Evolutionary conservation across 2,113 vertebrate genomes (phyloP), one percentile per base, ranked within the genome.

Genomic region (Anthoscopus minutus): DNA sequence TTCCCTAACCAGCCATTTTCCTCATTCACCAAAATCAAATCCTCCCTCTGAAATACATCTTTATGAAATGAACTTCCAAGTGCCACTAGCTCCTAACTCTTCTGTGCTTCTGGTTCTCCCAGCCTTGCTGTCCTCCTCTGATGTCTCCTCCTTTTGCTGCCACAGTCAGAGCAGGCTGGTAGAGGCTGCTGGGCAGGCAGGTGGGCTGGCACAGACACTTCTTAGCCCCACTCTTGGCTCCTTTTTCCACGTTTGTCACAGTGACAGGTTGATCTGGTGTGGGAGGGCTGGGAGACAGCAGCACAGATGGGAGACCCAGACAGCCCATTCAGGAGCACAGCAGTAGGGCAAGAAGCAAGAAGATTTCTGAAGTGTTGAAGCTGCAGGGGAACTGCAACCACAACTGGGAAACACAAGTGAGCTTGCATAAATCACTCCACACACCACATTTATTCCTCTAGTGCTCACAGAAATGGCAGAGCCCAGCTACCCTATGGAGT

Each of bases 361-460:
- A 56, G 65, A 84, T 95, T 95, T 90, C 90, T 92, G 90, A 80
- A 93, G 92, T 66, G 15, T 77, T 9, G 2, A 48, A 62, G 73
- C 90, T 67, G 86, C 86, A 86, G 88, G 93, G 65, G 48, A 91
- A 30, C 58, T 69, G 73, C 73, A 87, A 30, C 73, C 81, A 40
- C 92, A 85, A 92, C 89, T 76, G 89, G 89, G 84, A 89, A 91
- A 89, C 57, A 87, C 70, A 70, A 96, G 69, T 81, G 92, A 86
- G 74, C 44, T 83, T 61, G 38, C 61, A 45, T 92, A 94, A 95
- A 93, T 95, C 88, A 92, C 73, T 86, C 86, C 51, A 77, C 61
- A 84, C 3, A 3, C 44, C 53, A 40, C 80, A 79, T 62, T 86
- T 88, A 78, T 69, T 88, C 90, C 76, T 86, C 60, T n/a, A 45